These are phyloP conservation scores for Grus americana DNA, from an alignment of 2,113 vertebrate species.

Conservation along the genomic window DNA sequence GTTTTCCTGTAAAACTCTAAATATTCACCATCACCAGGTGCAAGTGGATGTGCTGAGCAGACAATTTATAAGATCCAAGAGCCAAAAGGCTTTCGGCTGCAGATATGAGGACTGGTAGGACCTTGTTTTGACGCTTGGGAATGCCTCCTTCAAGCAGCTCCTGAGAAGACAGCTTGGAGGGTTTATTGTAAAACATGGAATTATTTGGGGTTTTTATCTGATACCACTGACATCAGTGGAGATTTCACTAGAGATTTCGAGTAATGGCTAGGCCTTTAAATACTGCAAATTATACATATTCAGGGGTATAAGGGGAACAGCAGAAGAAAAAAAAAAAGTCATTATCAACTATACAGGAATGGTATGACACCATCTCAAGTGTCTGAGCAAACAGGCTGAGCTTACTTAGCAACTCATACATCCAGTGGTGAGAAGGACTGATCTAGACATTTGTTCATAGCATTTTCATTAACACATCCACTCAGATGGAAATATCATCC, in stretches of 20 bases:
- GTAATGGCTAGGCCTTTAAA: neutral
- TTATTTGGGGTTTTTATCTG: neutral
- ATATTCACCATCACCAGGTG: neutral
- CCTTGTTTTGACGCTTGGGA: neutral
- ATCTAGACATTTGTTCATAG: neutral
- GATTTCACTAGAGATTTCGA: neutral
- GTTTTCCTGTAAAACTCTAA: neutral
- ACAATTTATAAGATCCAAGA: neutral
- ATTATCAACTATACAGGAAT: neutral
- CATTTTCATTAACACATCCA: neutral
- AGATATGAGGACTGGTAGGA: neutral
- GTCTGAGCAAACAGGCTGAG: neutral
- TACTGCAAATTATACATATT: neutral
- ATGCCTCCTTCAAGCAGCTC: neutral
- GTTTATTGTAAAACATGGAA: neutral
- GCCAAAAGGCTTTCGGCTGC: neutral
- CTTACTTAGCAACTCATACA: neutral
- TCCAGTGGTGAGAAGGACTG: neutral
- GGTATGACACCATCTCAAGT: fast-evolving
- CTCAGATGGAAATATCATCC: neutral
- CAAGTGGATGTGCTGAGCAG: neutral
- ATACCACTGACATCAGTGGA: neutral
- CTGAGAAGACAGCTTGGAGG: neutral
- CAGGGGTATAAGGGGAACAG: neutral
- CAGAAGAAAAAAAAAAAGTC: neutral